Conservation (phyloP, 2,888 invertebrate species). For the Noctua janthina region DNA sequence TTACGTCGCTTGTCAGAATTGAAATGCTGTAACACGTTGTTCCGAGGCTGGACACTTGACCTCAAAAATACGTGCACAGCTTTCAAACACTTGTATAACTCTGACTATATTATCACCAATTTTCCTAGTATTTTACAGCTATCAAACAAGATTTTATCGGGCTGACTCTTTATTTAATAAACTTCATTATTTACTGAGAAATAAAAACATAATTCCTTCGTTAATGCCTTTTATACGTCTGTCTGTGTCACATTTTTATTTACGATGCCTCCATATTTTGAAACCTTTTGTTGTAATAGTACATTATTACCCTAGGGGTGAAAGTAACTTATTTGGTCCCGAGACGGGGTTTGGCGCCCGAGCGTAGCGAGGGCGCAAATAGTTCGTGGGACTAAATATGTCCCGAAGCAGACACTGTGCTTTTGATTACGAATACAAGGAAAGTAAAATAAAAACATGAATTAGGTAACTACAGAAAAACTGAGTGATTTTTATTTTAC, state of each 20-base stretch:
- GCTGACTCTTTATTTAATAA: background rate
- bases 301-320: too few relatives aligned
- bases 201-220: slow-evolving; percentile 8
- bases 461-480: too few relatives aligned
- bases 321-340: too few relatives aligned
- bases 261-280: background rate
- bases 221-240: background rate
- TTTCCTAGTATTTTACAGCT: slow-evolving; percentile 44
- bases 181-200: slow-evolving; percentile 6
- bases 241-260: slow-evolving; percentile 1
- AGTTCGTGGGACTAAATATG: too few relatives aligned
- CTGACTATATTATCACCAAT: slow-evolving; percentile 18
- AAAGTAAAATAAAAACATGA: too few relatives aligned
- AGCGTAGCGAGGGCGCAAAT: too few relatives aligned
- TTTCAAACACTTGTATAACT: slow-evolving; percentile 60
- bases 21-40: slow-evolving; percentile 62
- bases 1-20: slow-evolving; percentile 44
- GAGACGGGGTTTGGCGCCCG: too few relatives aligned
- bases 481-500: too few relatives aligned
- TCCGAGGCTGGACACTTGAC: slow-evolving; percentile 80
- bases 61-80: slow-evolving; percentile 77
- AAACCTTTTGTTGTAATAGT: background rate
- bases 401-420: too few relatives aligned
- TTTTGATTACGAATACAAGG: too few relatives aligned
- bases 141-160: slow-evolving; percentile 5